phyloP scores from a whole-genome alignment of 2,797 vertebrate genomes.

The Megaceryle alcyon region DNA sequence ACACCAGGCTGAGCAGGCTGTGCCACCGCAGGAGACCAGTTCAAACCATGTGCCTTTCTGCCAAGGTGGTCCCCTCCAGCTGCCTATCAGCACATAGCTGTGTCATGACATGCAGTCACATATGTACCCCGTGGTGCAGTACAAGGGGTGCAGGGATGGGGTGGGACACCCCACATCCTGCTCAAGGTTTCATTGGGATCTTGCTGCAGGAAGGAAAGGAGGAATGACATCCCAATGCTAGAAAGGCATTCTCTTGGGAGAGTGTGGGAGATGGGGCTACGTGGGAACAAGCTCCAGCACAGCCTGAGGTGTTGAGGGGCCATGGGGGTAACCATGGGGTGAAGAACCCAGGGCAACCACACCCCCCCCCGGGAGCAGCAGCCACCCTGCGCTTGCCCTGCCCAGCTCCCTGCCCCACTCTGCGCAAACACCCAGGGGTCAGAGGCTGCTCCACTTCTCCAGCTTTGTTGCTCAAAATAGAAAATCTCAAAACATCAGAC shows the following conservation, averaged over 20 bases:
- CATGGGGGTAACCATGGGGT: neutral
- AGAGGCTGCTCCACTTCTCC: conserved; percentile 51
- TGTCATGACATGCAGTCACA: neutral
- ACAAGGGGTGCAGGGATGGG: rapidly evolving
- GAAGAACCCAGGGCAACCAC: neutral
- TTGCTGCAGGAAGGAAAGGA: neutral
- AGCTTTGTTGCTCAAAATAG: conserved; percentile 70
- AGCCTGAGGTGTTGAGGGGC: neutral
- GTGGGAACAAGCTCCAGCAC: neutral
- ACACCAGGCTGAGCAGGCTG: neutral
- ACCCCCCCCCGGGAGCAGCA: neutral
- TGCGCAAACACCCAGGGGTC: neutral
- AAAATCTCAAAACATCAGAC: conserved; percentile 66
- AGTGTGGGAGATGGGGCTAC: neutral
- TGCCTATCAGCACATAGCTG: neutral
- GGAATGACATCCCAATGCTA: neutral
- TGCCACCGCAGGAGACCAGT: neutral
- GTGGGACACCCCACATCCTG: neutral
- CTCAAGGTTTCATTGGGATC: neutral
- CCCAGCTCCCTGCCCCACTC: neutral
- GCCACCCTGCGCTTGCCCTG: rapidly evolving
- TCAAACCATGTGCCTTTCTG: neutral
- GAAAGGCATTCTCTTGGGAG: neutral
- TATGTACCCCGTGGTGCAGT: rapidly evolving
- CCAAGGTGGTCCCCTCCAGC: neutral